These are phyloP conservation scores for Myotis yumanensis DNA, from an alignment of 2,113 vertebrate genomes.

Conservation along the genomic window DNA sequence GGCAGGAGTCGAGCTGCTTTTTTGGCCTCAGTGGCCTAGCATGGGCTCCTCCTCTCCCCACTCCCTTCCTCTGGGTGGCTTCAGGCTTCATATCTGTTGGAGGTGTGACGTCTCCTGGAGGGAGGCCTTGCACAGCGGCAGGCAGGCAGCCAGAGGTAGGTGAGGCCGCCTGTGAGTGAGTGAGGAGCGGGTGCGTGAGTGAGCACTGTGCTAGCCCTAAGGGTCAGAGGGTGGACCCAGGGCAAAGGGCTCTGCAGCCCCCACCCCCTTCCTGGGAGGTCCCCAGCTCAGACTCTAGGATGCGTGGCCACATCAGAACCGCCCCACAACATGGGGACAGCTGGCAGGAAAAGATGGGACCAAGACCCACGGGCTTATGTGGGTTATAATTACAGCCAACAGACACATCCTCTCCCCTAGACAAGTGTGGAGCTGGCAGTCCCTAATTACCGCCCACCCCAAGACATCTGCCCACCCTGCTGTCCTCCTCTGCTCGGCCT, in stretches of 20 bases:
- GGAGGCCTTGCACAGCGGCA: background rate
- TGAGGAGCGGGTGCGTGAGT: background rate
- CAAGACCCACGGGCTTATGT: background rate
- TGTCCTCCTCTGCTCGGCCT: slow-evolving; percentile 57
- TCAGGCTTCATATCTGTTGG: background rate
- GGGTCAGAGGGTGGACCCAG: background rate
- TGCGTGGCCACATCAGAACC: background rate
- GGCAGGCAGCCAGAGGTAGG: background rate
- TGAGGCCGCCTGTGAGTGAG: background rate
- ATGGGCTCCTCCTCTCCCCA: background rate
- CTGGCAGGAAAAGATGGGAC: slow-evolving; percentile 16
- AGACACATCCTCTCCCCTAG: slow-evolving; percentile 20
- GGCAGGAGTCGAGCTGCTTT: background rate
- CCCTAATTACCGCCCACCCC: slow-evolving; percentile 73
- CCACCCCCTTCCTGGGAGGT: background rate
- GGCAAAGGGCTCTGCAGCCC: background rate
- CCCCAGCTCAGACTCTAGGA: background rate
- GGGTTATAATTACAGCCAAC: slow-evolving; percentile 61
- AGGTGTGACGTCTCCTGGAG: background rate
- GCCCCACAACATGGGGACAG: background rate
- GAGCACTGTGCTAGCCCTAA: background rate
- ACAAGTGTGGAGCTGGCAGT: slow-evolving; percentile 38
- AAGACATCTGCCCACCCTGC: slow-evolving; percentile 63
- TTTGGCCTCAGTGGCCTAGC: background rate
- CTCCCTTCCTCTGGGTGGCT: background rate